Percentiles rank a stretch among this genome's conserved stretches.
Conservation (phyloP, 30 jellyfish, hydroid and myxozoan genomes). For the Chrysaora quinquecirrha region DNA sequence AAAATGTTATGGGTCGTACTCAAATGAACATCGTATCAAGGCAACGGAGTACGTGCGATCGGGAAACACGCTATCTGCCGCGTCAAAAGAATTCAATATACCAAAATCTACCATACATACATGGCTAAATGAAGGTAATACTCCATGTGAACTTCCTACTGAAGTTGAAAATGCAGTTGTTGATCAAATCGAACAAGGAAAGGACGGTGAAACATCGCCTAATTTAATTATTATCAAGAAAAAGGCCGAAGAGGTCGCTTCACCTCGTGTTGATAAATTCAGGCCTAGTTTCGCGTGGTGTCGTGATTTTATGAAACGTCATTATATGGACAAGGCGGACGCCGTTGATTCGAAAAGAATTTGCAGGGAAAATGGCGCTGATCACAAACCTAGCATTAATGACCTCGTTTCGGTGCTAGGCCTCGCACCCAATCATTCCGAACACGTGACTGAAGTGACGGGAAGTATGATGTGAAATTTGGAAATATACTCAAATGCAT, state of each 20-base stretch:
- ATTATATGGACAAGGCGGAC: slow-evolving; percentile 52
- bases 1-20: slow-evolving; percentile 74
- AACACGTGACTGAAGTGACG: neutral
- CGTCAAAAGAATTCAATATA: slow-evolving; percentile 65
- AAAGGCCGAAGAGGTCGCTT: slow-evolving; percentile 74
- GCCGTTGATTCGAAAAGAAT: slow-evolving; percentile 45
- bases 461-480: slow-evolving; percentile 1
- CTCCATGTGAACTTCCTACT: slow-evolving; percentile 64
- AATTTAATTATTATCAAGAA: slow-evolving; percentile 51
- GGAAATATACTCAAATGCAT: no score
- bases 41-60: slow-evolving; percentile 71
- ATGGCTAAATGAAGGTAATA: slow-evolving; percentile 73
- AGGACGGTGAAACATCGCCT: slow-evolving; percentile 60
- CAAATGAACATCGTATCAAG: slow-evolving; percentile 62
- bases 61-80: slow-evolving; percentile 73
- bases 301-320: slow-evolving; percentile 80
- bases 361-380: slow-evolving; percentile 19
- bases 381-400: slow-evolving; percentile 4
- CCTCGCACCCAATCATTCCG: slow-evolving; percentile 17
- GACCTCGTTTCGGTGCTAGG: slow-evolving; percentile 69
- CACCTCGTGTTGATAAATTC: slow-evolving; percentile 62
- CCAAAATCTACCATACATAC: slow-evolving; percentile 81
- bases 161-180: slow-evolving; percentile 68
- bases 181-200: slow-evolving; percentile 55
- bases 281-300: slow-evolving; percentile 82